A percentile compares a stretch with the other conserved stretches of the same genome.
Evolutionary conservation across 2,113 vertebrate genomes (phyloP).

Genomic region (Saguinus midas): DNA sequence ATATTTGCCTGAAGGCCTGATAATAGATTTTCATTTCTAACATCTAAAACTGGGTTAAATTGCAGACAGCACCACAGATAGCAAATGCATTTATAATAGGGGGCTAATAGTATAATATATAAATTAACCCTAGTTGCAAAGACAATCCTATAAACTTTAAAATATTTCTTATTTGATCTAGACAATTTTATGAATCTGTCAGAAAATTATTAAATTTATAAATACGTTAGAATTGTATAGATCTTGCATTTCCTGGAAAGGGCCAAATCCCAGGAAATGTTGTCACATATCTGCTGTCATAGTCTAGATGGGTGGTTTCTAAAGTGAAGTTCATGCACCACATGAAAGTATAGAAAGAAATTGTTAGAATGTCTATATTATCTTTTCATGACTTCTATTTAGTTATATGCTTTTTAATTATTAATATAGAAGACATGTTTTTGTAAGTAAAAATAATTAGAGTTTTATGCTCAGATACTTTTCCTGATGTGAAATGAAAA

Average conservation of each 20-base stretch:
- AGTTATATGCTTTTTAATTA: not conserved
- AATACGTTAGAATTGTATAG: not conserved
- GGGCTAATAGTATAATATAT: not conserved
- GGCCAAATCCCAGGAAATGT: not conserved
- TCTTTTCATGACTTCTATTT: not conserved
- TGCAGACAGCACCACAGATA: not conserved
- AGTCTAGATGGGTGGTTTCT: not conserved
- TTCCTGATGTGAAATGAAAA: not conserved
- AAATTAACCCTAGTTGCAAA: not conserved
- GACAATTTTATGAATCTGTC: not conserved
- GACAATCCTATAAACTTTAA: not conserved
- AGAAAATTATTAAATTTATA: not conserved
- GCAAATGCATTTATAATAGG: not conserved
- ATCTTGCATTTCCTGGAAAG: slow-evolving; percentile 5
- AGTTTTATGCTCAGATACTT: not conserved
- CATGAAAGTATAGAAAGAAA: not conserved
- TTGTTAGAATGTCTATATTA: not conserved
- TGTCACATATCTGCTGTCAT: not conserved
- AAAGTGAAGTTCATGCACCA: not conserved
- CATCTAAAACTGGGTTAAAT: not conserved
- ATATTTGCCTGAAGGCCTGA: not conserved
- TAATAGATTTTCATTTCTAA: not conserved
- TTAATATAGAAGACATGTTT: not conserved
- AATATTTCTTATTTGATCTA: slow-evolving; percentile 15
- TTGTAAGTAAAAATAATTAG: not conserved